These are phyloP conservation scores for Cremastinae sp. DNA, from an alignment of 2,888 invertebrate genomes.

Conservation along the genomic window DNA sequence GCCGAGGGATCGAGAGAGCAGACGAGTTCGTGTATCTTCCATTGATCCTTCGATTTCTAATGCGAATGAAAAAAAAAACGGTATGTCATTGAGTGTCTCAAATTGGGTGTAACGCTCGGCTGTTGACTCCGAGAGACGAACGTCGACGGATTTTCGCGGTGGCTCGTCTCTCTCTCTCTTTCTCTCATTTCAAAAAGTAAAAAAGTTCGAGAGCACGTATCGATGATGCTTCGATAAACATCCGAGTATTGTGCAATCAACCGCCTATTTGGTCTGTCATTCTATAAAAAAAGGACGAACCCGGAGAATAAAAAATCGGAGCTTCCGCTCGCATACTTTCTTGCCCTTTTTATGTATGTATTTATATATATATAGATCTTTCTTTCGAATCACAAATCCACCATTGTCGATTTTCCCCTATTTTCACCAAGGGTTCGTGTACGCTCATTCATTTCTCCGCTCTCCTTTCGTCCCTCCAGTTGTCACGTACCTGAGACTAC, in stretches of 20 bases:
- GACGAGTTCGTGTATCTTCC: conserved; percentile 26
- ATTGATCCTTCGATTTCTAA: conserved; percentile 69
- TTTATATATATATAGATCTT: too few relatives aligned
- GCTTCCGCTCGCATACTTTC: too few relatives aligned
- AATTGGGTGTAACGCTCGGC: conserved; percentile 79
- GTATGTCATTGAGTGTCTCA: conserved; percentile 74
- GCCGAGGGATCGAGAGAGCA: neutral
- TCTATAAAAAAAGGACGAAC: conserved; percentile 65
- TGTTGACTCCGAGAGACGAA: conserved; percentile 74
- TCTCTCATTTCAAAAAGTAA: neutral
- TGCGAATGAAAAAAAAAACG: conserved; percentile 69
- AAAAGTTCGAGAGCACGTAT: conserved; percentile 65
- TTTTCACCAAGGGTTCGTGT: too few relatives aligned
- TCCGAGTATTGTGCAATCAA: conserved; percentile 80
- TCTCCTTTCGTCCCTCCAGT: too few relatives aligned
- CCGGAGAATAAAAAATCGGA: too few relatives aligned
- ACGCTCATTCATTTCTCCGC: too few relatives aligned
- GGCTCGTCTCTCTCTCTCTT: neutral
- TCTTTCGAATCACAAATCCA: too few relatives aligned
- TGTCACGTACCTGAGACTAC: too few relatives aligned
- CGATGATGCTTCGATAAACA: conserved; percentile 80
- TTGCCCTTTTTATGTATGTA: too few relatives aligned
- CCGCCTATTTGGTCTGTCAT: conserved; percentile 80
- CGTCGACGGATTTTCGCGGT: conserved; percentile 45
- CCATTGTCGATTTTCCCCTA: too few relatives aligned